phyloP scores from a whole-genome alignment of 2,888 invertebrate genomes.

The Synanthedon andrenaeformis region DNA sequence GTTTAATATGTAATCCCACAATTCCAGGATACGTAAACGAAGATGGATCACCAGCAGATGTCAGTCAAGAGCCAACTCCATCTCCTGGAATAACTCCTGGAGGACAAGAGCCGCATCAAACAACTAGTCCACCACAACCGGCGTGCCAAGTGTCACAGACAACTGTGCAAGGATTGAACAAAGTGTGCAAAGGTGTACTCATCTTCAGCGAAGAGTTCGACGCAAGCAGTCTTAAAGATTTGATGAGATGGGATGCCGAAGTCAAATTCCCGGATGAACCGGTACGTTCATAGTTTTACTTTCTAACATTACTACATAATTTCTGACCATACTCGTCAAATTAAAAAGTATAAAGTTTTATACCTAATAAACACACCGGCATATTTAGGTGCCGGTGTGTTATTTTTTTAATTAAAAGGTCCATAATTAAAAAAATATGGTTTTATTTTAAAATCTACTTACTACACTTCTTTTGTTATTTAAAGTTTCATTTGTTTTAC shows the following conservation, averaged over 20 bases:
- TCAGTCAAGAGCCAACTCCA: conserved; percentile 2
- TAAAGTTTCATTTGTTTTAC: too few species aligned
- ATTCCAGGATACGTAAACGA: conserved; percentile 46
- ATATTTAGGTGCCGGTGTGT: too few species aligned
- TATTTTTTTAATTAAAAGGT: too few species aligned
- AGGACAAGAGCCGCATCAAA: background rate
- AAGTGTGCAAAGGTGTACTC: conserved; percentile 62
- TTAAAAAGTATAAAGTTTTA: too few species aligned
- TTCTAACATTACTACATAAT: background rate
- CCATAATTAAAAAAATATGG: too few species aligned
- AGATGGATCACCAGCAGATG: conserved; percentile 27
- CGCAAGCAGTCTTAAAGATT: conserved; percentile 25
- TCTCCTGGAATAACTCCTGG: conserved; percentile 8
- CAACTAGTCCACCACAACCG: conserved; percentile 9
- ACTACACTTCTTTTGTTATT: too few species aligned
- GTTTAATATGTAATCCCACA: too few species aligned
- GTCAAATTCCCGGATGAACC: conserved; percentile 71
- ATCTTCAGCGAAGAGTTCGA: conserved; percentile 74
- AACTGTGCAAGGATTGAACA: conserved; percentile 23
- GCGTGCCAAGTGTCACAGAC: conserved; percentile 29
- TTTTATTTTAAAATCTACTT: too few species aligned
- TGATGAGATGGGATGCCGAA: conserved; percentile 61
- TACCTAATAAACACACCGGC: too few species aligned
- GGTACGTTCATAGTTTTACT: conserved; percentile 45
- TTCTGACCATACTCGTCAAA: too few species aligned